Base-by-base conservation (phyloP, 2,113 vertebrate species). In the Macroglossus sobrinus region DNA sequence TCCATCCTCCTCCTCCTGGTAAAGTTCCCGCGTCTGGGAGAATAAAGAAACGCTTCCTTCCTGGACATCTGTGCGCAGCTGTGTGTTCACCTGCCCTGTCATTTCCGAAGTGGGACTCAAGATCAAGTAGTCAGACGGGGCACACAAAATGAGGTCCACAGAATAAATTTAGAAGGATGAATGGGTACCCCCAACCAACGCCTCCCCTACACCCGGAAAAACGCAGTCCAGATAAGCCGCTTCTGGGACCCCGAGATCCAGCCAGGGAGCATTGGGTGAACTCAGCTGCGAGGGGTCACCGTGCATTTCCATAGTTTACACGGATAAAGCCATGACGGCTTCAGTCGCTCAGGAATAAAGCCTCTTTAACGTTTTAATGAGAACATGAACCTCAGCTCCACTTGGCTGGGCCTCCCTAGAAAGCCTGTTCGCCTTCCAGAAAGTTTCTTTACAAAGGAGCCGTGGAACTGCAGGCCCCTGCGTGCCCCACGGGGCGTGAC, bases 291-390 rank as follows among this genome's bases (percentile, higher is more conserved):
- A 95, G 75, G 92, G 64, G 94, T 76, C 79, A 75, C 80, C 59
- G 14, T 72, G 47, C 47, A 96, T 79, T 88, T 96, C 85, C 94
- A 92, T 59, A 94, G 84, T 97, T 95, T 96, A 97, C 38, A 61
- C 94, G 91, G 81, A 86, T 93, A 92, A 88, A 93, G 95, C 81
- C 96, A 96, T 93, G 82, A 93, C 38, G 75, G 84, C n/a, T 30
- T 92, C 88, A 92, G 50, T 68, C 2, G 2, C 86, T 95, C 81
- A 66, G 90, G 95, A 97, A 97, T 91, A 97, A 95, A 92, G 92
- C 81, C 96, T 96, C 94, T 94, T 97, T 97, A 97, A 95, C 96
- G 96, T 97, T 95, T 97, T 97, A 97, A 97, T 97, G 96, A 97
- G 97, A 97, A 96, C 95, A 97, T 96, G 97, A 96, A 95, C 95